Conservation (phyloP, 2,113 vertebrate species). For the Nansenia antarctica region DNA sequence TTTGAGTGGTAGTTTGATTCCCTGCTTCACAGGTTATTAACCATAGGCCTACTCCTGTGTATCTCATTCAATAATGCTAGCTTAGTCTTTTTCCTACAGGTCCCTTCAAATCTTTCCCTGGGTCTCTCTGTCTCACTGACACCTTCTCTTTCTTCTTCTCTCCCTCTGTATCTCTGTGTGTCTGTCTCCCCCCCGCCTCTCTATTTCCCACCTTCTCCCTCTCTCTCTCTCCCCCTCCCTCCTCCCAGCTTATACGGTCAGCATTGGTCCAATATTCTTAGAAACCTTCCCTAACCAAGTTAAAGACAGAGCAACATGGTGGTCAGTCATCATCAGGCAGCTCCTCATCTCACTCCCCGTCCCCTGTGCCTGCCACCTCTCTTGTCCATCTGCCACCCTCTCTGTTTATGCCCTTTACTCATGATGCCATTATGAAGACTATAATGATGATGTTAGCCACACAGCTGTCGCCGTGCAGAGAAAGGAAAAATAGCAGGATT, state of each 20-base stretch:
- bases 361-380: not conserved
- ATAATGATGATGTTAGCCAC: conserved; percentile 33
- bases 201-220: not conserved
- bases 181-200: not conserved
- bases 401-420: conserved; percentile 17
- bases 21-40: not conserved
- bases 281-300: not conserved
- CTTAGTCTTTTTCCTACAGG: not conserved
- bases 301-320: not conserved
- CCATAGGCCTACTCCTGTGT: too few species aligned
- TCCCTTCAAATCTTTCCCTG: not conserved
- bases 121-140: not conserved
- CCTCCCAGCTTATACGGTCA: not conserved
- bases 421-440: conserved; percentile 18
- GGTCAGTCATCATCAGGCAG: not conserved
- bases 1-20: not conserved
- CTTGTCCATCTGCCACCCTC: conserved; percentile 34
- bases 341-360: not conserved
- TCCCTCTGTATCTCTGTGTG: not conserved
- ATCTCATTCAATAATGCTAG: too few species aligned
- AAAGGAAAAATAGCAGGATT: not conserved
- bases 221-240: not conserved
- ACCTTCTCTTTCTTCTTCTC: not conserved
- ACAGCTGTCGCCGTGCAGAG: conserved; percentile 43
- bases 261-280: not conserved